phyloP scores from a whole-genome alignment of 2,113 vertebrate genomes.

The Lichenostomus cassidix region DNA sequence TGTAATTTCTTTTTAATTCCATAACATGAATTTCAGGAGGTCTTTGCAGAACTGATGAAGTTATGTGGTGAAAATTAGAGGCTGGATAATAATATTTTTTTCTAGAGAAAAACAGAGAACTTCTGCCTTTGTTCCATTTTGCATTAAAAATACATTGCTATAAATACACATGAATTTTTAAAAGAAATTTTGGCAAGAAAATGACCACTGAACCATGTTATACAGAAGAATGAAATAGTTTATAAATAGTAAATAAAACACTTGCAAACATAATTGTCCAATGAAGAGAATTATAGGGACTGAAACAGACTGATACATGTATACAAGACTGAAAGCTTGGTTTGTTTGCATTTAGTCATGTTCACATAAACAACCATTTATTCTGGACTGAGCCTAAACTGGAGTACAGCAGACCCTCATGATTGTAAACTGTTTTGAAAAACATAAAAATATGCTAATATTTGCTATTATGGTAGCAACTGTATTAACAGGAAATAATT shows the following conservation, averaged over 20 bases:
- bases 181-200: neutral
- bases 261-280: neutral
- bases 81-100: neutral
- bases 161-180: neutral
- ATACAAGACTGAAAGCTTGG: neutral
- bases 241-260: neutral
- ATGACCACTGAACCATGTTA: neutral
- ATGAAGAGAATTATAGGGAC: neutral
- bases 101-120: neutral
- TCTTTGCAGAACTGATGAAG: neutral
- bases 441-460: neutral
- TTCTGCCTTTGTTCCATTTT: neutral
- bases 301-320: neutral
- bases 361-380: neutral
- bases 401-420: neutral
- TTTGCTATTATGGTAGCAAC: neutral
- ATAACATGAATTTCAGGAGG: neutral
- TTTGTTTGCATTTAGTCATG: neutral
- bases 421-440: neutral
- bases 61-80: neutral
- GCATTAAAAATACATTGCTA: neutral
- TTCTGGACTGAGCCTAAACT: neutral
- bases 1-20: slow-evolving; percentile 36
- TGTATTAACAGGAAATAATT: neutral
- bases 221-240: neutral